Conservation (phyloP, 1,140 invertebrate species). For the Batillaria attramentaria region DNA sequence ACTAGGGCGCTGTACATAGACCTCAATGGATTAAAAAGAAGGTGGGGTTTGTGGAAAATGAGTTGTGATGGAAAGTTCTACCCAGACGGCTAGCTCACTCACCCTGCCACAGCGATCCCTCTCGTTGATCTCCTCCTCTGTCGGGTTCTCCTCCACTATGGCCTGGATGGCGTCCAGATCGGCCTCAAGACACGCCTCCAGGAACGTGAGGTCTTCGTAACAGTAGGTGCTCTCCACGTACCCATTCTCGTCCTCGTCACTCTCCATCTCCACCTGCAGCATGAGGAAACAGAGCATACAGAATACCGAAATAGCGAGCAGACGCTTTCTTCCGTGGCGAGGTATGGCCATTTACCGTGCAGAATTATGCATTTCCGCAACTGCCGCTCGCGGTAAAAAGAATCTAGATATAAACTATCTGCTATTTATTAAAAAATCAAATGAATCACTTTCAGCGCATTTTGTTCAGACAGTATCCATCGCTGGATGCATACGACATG, state of each 20-base stretch:
- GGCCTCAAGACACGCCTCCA: constrained; percentile 56
- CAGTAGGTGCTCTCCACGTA: constrained; percentile 36
- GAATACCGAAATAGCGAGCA: neutral
- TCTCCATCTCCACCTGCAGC: constrained; percentile 28
- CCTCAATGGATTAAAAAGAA: too few species aligned
- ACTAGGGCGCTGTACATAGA: too few species aligned
- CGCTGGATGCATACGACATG: too few species aligned
- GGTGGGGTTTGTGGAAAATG: too few species aligned
- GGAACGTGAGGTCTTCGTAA: constrained; percentile 57
- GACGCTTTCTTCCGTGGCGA: neutral
- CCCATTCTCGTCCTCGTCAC: constrained; percentile 40
- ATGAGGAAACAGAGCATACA: neutral
- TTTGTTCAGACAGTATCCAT: too few species aligned
- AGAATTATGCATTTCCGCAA: neutral
- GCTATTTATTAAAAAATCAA: neutral
- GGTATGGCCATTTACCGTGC: neutral
- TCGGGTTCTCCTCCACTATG: constrained; percentile 57
- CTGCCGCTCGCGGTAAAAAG: neutral
- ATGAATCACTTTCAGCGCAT: neutral
- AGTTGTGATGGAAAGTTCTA: too few species aligned
- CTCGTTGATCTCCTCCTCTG: constrained; percentile 58
- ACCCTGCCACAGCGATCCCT: constrained; percentile 57
- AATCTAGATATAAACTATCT: neutral
- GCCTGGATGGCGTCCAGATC: constrained; percentile 55
- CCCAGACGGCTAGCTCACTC: neutral